Base-by-base conservation (phyloP, 37 sponge, comb jelly and placozoan genomes). In the Agelas oroides region DNA sequence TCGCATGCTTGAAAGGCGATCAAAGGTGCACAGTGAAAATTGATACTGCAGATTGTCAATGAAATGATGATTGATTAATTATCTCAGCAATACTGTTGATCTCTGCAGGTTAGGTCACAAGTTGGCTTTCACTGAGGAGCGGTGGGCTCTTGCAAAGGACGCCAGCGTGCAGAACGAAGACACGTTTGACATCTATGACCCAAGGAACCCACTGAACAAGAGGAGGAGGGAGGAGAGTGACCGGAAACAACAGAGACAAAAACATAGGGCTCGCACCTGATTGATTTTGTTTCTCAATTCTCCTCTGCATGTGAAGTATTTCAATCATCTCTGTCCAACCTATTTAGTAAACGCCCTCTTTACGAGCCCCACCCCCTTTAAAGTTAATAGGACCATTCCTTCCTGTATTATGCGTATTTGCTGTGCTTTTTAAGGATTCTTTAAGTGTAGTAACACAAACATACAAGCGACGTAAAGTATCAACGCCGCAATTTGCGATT, bases 111-210 rank as follows among this genome's bases (percentile, higher is more conserved):
- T 91, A 52, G 63, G 57, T 20, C 89, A 92, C 53, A 80, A 60
- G 37, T 71, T 95, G 14, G 73, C 54, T 56, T 92, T 92, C 59
- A 37, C 34, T 18, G 41, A 64, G 21, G 84, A 82, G 8, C 81
- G 83, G 28, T 75, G 70, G 24, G 59, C n/a, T 25, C 36, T 76
- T 20, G 97, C 94, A 16, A 98, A 98, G 41, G 99, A 98, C 77
- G 97, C 95, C 55, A 92, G 88, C 53, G 71, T 87, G 6, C 73
- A 86, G 53, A 77, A 86, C 53, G 93, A 91, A 39, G 94, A 99
- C 64, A 89, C 96, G 19, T 99, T 84, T 68, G 96, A 99, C 79
- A 99, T 99, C 37, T 95, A 87, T 64, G 99, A 99, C 68, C 99
- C 99, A 5, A 59, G 99, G n/a, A 95, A 99, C 74, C 96, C 97